phyloP scores from a whole-genome alignment of 2,888 invertebrate species.

The Coenonympha glycerion region DNA sequence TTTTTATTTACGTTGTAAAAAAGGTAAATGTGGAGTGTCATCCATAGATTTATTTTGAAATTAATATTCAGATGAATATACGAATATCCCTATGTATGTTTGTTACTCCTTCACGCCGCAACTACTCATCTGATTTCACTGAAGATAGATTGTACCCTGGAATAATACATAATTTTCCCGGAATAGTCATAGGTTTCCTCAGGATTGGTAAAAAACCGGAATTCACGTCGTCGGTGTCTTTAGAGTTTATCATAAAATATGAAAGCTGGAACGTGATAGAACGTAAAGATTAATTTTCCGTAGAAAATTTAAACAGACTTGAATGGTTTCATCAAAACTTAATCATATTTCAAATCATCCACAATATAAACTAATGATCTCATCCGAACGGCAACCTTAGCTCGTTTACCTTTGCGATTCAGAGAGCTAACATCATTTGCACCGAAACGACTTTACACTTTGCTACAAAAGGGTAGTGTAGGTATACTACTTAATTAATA shows the following conservation, averaged over 20 bases:
- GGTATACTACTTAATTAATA: too few species aligned
- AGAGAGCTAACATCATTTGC: constrained; percentile 50
- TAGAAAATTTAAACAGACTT: constrained; percentile 4
- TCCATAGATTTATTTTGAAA: too few species aligned
- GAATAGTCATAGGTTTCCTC: too few species aligned
- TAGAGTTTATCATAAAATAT: neutral
- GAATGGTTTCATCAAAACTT: constrained; percentile 6
- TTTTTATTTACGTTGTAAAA: neutral
- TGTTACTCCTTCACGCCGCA: too few species aligned
- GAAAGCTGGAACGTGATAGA: neutral
- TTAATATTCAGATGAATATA: too few species aligned
- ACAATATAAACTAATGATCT: constrained; percentile 11
- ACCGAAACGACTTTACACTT: constrained; percentile 44
- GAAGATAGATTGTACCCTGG: too few species aligned
- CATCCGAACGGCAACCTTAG: constrained; percentile 39
- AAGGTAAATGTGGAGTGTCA: neutral
- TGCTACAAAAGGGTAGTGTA: constrained; percentile 40
- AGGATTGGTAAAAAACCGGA: too few species aligned
- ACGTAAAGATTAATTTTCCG: constrained; percentile 1
- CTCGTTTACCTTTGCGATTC: constrained; percentile 41
- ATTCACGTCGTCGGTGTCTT: too few species aligned
- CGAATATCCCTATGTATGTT: too few species aligned
- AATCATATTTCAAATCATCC: constrained; percentile 18
- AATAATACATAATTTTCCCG: too few species aligned
- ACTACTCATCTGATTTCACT: too few species aligned